Evolutionary conservation across 1,140 invertebrate species (phyloP).

Genomic region (Drosophila ficusphila): DNA sequence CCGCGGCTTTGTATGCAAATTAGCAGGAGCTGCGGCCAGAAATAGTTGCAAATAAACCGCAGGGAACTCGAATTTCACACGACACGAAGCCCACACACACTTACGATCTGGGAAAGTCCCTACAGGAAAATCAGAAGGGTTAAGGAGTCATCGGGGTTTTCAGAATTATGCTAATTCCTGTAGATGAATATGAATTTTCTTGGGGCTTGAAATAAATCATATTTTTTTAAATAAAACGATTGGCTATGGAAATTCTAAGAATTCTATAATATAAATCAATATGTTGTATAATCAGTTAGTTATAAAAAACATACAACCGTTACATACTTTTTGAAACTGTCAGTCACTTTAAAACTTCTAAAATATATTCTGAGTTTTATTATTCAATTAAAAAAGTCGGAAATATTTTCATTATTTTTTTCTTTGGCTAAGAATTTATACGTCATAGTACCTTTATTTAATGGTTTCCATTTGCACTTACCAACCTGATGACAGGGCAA

Average conservation of each 20-base stretch:
- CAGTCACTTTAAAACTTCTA: too few species aligned
- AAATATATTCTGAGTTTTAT: too few species aligned
- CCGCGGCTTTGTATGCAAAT: conserved; percentile 61
- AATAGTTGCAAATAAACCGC: conserved; percentile 54
- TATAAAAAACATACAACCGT: too few species aligned
- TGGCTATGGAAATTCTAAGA: background rate
- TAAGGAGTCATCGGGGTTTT: background rate
- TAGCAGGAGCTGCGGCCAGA: conserved; percentile 39
- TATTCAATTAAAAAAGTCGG: too few species aligned
- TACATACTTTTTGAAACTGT: too few species aligned
- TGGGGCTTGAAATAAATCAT: too few species aligned
- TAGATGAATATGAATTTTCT: background rate
- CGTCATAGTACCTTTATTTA: background rate
- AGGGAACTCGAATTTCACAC: conserved; percentile 7
- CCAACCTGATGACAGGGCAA: conserved; percentile 56
- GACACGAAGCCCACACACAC: conserved; percentile 44
- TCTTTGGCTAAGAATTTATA: too few species aligned
- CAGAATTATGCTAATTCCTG: background rate
- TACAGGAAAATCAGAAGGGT: background rate
- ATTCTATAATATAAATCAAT: too few species aligned
- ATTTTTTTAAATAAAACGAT: too few species aligned
- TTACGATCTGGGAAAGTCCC: conserved; percentile 2
- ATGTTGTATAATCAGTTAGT: too few species aligned
- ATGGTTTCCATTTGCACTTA: background rate
- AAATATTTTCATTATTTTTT: too few species aligned